A percentile compares a stretch with the other conserved stretches of the same genome.
phyloP scores from a whole-genome alignment of 2,113 vertebrate species.

The Eptesicus fuscus region DNA sequence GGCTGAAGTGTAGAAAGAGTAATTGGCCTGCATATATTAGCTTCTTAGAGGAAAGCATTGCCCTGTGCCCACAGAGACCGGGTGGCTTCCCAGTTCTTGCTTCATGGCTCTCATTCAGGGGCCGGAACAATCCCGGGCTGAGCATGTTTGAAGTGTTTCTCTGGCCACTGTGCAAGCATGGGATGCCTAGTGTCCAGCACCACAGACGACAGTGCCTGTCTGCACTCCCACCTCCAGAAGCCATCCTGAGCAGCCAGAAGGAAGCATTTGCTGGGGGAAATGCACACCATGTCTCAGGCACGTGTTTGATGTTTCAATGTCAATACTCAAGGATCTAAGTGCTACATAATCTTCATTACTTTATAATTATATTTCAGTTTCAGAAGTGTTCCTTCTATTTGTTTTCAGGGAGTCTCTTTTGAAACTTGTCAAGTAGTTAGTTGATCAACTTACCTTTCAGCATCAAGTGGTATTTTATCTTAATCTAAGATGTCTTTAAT shows the following conservation, averaged over 20 bases:
- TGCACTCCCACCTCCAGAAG: neutral
- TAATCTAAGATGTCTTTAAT: conserved; percentile 72
- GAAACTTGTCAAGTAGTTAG: conserved; percentile 71
- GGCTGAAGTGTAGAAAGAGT: neutral
- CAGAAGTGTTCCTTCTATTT: conserved; percentile 56
- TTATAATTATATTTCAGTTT: conserved; percentile 68
- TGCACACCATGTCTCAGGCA: neutral
- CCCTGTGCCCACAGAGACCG: neutral
- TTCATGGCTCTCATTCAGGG: neutral
- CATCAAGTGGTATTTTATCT: conserved; percentile 71
- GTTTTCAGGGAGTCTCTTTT: conserved; percentile 58
- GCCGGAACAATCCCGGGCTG: neutral
- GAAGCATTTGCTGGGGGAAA: neutral
- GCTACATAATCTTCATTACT: conserved; percentile 56
- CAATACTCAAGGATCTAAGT: conserved; percentile 45
- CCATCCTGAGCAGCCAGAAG: neutral
- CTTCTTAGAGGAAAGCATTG: neutral
- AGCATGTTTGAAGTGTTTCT: neutral
- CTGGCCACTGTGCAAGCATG: rapidly evolving
- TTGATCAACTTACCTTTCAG: conserved; percentile 69
- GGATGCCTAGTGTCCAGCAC: too few species aligned
- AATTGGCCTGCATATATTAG: neutral
- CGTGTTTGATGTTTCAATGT: conserved; percentile 31
- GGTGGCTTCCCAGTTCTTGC: neutral
- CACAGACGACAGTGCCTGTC: neutral